phyloP scores from a whole-genome alignment of 2,888 invertebrate genomes.

The Thysanoteuthis rhombus region DNA sequence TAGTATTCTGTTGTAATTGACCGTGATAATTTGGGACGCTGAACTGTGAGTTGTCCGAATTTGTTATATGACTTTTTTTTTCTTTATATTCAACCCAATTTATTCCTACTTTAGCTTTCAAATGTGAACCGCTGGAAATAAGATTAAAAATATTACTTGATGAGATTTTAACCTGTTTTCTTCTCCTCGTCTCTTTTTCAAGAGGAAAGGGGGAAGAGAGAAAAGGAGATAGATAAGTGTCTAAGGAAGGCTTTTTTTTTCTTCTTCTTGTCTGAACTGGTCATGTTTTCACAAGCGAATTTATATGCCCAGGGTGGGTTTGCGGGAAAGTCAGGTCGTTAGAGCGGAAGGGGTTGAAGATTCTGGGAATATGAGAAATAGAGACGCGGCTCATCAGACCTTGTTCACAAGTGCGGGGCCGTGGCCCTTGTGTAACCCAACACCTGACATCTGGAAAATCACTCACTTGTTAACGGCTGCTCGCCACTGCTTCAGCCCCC shows the following conservation, averaged over 20 bases:
- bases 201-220: neutral
- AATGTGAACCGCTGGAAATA: no score
- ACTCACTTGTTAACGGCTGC: neutral
- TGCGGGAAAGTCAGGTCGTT: neutral
- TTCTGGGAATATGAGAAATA: neutral
- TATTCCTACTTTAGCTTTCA: no score
- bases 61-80: no score
- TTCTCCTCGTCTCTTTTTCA: neutral
- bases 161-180: no score
- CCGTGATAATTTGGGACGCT: no score
- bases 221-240: neutral
- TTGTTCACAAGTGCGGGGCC: neutral
- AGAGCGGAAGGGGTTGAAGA: neutral
- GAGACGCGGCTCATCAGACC: neutral
- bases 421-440: neutral
- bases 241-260: neutral
- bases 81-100: no score
- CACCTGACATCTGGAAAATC: conserved; percentile 12
- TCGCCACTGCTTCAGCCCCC: neutral
- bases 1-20: no score
- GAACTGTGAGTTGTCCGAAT: no score
- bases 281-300: neutral
- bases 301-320: neutral
- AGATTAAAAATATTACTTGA: no score
- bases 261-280: neutral